Evolutionary conservation across 2,888 invertebrate species (phyloP).

Genomic region (Rotaria socialis): DNA sequence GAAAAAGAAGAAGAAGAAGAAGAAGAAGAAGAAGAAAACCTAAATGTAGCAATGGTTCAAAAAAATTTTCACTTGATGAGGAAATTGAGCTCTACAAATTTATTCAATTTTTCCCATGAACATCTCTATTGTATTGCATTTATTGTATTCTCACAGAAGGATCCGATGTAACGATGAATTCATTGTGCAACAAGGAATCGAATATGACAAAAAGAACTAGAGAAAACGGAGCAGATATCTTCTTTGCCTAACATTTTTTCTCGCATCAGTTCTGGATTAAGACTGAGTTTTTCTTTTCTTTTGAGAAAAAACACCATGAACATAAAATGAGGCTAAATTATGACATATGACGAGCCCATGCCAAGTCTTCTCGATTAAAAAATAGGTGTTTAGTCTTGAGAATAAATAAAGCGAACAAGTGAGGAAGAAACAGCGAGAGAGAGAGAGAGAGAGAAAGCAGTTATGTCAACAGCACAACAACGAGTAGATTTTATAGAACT

Average conservation of each 20-base stretch:
- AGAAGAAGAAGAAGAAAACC: neutral
- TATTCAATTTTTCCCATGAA: constrained; percentile 3
- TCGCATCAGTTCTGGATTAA: neutral
- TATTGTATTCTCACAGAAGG: neutral
- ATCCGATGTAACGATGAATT: neutral
- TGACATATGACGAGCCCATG: neutral
- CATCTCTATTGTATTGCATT: neutral
- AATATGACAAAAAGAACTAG: neutral
- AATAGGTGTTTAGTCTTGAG: neutral
- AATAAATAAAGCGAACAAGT: too few relatives aligned
- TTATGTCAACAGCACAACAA: constrained; percentile 12
- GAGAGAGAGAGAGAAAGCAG: neutral
- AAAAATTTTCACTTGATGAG: neutral
- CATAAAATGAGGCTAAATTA: neutral
- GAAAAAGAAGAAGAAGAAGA: too few relatives aligned
- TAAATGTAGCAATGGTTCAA: neutral
- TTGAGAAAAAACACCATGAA: neutral
- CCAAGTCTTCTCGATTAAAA: neutral
- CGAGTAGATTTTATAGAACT: neutral
- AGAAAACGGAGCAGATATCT: neutral
- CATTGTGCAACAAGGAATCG: neutral
- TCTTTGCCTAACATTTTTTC: neutral
- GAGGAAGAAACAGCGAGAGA: neutral
- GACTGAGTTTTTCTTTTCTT: neutral
- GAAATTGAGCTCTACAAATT: constrained; percentile 16